Evolutionary conservation across 2,113 vertebrate species (phyloP).

Genomic region (Polypterus bichir): DNA sequence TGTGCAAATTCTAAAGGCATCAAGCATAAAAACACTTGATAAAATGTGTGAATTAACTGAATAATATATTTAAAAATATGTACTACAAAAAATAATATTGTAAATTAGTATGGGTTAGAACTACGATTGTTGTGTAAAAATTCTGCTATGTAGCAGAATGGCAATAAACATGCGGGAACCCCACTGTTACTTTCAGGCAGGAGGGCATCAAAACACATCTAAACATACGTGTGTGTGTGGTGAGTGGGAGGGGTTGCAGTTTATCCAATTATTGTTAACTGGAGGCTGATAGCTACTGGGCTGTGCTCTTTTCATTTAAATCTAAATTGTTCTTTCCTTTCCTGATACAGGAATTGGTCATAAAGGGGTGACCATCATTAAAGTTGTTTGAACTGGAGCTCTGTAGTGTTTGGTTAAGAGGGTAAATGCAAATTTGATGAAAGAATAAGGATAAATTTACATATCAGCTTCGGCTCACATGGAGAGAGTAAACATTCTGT

Average conservation of each 20-base stretch:
- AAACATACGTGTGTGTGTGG: conserved; percentile 22
- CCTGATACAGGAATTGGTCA: conserved; percentile 81
- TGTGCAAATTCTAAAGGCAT: too few species aligned
- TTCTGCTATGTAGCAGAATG: conserved; percentile 69
- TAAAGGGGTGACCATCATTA: conserved; percentile 97
- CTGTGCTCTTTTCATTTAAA: conserved; percentile 72
- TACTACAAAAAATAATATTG: too few species aligned
- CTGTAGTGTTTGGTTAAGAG: conserved; percentile 98
- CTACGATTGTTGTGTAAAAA: conserved; percentile 46
- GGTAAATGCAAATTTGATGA: conserved; percentile 99
- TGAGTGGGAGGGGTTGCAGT: conserved; percentile 33
- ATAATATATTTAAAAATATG: too few species aligned
- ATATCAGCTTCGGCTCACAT: conserved; percentile 98
- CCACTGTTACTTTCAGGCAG: conserved; percentile 57
- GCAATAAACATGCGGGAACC: conserved; percentile 56
- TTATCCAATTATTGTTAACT: conserved; percentile 83
- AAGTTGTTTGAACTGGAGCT: conserved; percentile 98
- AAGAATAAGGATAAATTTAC: conserved; percentile 98
- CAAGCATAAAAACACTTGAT: too few species aligned
- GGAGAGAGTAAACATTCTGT: conserved; percentile 99
- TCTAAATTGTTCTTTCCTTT: conserved; percentile 85
- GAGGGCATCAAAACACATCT: conserved; percentile 71
- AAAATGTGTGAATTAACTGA: too few species aligned
- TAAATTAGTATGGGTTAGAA: too few species aligned
- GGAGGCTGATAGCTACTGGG: conserved; percentile 61